Evolutionary conservation across 2,888 invertebrate species (phyloP), one percentile per base, ranked within the genome.

Genomic region (Deilephila elpenor): DNA sequence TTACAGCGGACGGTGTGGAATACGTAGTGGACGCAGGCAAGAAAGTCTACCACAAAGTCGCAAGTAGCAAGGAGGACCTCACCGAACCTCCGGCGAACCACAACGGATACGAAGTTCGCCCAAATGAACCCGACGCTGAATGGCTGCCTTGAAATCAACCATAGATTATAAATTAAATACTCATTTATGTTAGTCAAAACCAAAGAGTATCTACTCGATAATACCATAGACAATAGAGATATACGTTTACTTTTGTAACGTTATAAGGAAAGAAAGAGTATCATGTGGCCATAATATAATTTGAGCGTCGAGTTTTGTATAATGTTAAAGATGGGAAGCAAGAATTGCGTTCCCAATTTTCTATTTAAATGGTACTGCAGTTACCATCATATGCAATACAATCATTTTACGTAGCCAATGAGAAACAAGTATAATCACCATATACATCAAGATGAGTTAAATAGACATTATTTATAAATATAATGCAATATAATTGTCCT

Each of bases 21-120:
- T 97, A 96, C 88, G 95, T 96, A 0, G 96, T 96, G 0, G 95
- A 95, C 29, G 95, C 96, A 0, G 96, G 97, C 17, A 96, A 96
- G 86, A 96, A 96, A 75, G 95, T 96, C n/a, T 97, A 97, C 86
- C 92, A 96, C 83, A 96, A 96, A 81, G 93, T 96, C 0, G 89
- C 93, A 0, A 86, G 83, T 81, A 93, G 92, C 79, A 94, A 94
- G 74, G 92, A 93, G 75, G 93, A 95, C 70, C 85, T 93, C 17
- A 94, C 91, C 0, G 92, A 91, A 75, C 72, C 87, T 0, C 92
- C 93, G 0, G 78, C 79, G 0, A 74, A 70, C n/a, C 78, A 73
- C 37, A 59, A n/a, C 19, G 70, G 56, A 0, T 70, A 77, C 11
- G 76, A 75, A 5, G 73, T 78, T 53, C 83, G 86, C 20, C 83